These are phyloP conservation scores for Dilophus febrilis DNA, from an alignment of 2,888 invertebrate species.

Conservation along the genomic window DNA sequence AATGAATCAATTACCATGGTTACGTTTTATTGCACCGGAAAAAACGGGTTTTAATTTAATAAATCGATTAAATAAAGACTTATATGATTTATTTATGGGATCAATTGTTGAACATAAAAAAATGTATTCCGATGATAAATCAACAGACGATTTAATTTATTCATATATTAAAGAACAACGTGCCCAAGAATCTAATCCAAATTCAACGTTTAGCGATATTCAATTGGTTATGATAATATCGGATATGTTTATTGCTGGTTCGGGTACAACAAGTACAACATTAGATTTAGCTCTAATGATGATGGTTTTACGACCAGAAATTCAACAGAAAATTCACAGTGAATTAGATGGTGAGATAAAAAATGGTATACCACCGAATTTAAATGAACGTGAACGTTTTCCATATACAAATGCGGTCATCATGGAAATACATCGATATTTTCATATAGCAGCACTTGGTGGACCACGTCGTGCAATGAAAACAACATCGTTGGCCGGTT, in stretches of 20 bases:
- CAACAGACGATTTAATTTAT: slow-evolving; percentile 41
- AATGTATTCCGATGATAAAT: slow-evolving; percentile 29
- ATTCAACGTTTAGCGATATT: slow-evolving; percentile 32
- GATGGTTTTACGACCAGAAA: slow-evolving; percentile 38
- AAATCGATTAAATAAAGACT: slow-evolving; percentile 34
- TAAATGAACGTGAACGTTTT: slow-evolving; percentile 29
- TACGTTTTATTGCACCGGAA: slow-evolving; percentile 42
- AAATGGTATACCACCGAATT: slow-evolving; percentile 15
- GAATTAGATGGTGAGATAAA: slow-evolving; percentile 33
- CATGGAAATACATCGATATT: slow-evolving; percentile 38
- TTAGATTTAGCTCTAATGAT: slow-evolving; percentile 42
- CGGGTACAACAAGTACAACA: slow-evolving; percentile 43
- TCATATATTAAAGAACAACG: slow-evolving; percentile 37
- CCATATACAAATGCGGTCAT: slow-evolving; percentile 37
- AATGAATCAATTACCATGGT: slow-evolving; percentile 43
- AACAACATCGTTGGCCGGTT: slow-evolving; percentile 36
- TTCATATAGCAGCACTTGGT: slow-evolving; percentile 35
- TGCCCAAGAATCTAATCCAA: slow-evolving; percentile 29
- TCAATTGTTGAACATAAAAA: slow-evolving; percentile 38
- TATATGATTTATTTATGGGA: slow-evolving; percentile 36
- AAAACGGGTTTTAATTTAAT: slow-evolving; percentile 43
- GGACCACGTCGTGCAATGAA: slow-evolving; percentile 38
- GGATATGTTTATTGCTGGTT: slow-evolving; percentile 51
- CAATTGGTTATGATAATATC: slow-evolving; percentile 45
- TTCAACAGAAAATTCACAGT: slow-evolving; percentile 37